Evolutionary conservation across 2,113 vertebrate genomes (phyloP).

Genomic region (Plecturocebus donacophilus): DNA sequence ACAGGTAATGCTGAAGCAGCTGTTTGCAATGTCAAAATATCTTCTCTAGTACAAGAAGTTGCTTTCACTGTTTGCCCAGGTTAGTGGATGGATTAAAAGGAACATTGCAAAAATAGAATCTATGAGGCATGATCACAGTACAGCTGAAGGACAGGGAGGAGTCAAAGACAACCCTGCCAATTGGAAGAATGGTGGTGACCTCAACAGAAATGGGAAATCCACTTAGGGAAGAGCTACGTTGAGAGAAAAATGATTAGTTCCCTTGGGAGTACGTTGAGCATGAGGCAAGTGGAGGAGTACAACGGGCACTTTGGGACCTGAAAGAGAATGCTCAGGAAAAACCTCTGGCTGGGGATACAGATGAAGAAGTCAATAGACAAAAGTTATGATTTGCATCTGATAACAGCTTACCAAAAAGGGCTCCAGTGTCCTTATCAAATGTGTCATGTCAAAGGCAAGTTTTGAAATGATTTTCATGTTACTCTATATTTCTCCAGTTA

Average conservation of each 20-base stretch:
- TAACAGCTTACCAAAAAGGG: neutral
- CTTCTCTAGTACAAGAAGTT: neutral
- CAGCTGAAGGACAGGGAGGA: neutral
- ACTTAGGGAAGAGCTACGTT: neutral
- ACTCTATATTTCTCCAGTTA: neutral
- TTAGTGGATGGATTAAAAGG: neutral
- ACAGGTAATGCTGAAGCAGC: neutral
- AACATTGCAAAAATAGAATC: neutral
- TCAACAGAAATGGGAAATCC: neutral
- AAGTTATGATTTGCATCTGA: neutral
- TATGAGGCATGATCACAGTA: neutral
- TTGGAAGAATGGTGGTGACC: neutral
- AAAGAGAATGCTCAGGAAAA: neutral
- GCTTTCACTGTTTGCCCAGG: neutral
- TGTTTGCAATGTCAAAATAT: neutral
- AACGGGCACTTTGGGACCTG: neutral
- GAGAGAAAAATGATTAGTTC: neutral
- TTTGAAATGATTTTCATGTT: conserved; percentile 15
- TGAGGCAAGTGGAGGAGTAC: neutral
- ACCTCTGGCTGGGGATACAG: neutral
- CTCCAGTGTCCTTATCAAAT: neutral
- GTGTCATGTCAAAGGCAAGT: neutral
- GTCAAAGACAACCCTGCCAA: neutral
- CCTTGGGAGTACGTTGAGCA: neutral
- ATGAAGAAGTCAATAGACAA: neutral